These are phyloP conservation scores for Trachemys scripta DNA, from an alignment of 2,113 vertebrate genomes.

Conservation along the genomic window DNA sequence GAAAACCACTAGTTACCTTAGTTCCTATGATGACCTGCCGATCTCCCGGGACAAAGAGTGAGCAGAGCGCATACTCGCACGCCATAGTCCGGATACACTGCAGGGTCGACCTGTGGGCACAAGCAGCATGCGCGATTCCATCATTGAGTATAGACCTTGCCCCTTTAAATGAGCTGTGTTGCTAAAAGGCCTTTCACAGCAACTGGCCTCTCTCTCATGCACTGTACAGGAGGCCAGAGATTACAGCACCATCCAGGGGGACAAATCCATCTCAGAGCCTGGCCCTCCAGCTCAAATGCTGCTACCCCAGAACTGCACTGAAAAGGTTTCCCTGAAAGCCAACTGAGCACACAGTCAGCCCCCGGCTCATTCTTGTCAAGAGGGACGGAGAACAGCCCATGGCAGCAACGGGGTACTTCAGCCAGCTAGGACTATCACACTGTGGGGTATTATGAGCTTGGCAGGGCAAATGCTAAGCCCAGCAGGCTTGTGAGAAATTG, in stretches of 20 bases:
- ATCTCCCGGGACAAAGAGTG: conserved; percentile 94
- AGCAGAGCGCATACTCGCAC: conserved; percentile 95
- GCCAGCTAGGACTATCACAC: background rate
- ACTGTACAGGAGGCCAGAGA: background rate
- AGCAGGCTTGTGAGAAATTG: background rate
- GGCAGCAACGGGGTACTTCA: background rate
- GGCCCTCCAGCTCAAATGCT: background rate
- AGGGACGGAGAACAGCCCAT: background rate
- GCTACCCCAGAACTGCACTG: background rate
- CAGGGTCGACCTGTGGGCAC: conserved; percentile 86
- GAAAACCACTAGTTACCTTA: conserved; percentile 83
- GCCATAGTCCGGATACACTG: conserved; percentile 96
- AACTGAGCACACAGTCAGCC: background rate
- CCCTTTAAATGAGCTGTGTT: background rate
- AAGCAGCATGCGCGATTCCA: background rate
- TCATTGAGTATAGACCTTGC: background rate
- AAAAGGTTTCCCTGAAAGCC: background rate
- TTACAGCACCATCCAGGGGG: background rate
- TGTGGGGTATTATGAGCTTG: background rate
- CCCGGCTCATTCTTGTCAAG: background rate
- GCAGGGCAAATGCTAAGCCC: background rate
- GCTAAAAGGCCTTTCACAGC: background rate
- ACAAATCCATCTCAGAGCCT: background rate
- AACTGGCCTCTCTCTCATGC: background rate
- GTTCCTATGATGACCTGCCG: conserved; percentile 93